Conservation (phyloP, 2,888 invertebrate genomes). For the Tetrapedia diversipes region DNA sequence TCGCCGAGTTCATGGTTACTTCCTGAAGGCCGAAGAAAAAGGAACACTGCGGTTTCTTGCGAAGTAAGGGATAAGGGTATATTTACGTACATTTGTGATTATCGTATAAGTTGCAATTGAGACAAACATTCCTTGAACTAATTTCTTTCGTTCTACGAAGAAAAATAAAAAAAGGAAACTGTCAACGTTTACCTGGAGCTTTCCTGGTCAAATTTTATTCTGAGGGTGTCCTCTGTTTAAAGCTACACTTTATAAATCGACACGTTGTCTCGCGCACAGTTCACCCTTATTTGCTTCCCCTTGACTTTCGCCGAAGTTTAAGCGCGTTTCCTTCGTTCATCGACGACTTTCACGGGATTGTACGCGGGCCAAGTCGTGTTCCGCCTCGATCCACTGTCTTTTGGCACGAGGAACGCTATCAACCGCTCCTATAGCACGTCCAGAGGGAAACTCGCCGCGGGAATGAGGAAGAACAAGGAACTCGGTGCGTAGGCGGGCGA, state of each 20-base stretch:
- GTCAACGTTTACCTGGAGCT: too few species aligned
- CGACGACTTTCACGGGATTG: slow-evolving; percentile 67
- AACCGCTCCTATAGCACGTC: slow-evolving; percentile 25
- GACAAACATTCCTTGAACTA: too few species aligned
- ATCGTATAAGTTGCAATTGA: too few species aligned
- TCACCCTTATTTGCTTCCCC: slow-evolving; percentile 53
- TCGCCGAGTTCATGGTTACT: neutral
- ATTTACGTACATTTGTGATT: too few species aligned
- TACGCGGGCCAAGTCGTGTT: slow-evolving; percentile 63
- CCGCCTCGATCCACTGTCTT: slow-evolving; percentile 56
- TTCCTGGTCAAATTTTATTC: neutral
- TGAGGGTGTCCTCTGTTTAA: too few species aligned
- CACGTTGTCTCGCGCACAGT: slow-evolving; percentile 26
- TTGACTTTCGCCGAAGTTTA: slow-evolving; percentile 60
- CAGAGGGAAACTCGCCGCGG: slow-evolving; percentile 27
- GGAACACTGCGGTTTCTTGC: neutral
- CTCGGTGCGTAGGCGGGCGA: slow-evolving; percentile 13
- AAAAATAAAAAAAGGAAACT: too few species aligned
- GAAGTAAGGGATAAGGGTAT: neutral
- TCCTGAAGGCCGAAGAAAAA: neutral
- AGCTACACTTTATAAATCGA: too few species aligned
- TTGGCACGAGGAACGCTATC: slow-evolving; percentile 65
- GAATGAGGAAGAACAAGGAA: slow-evolving; percentile 53
- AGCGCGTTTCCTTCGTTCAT: slow-evolving; percentile 40
- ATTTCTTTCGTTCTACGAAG: too few species aligned